A percentile compares a stretch with the other conserved stretches of the same genome.
Conservation (phyloP, 2,797 vertebrate genomes). For the Gorsachius magnificus region DNA sequence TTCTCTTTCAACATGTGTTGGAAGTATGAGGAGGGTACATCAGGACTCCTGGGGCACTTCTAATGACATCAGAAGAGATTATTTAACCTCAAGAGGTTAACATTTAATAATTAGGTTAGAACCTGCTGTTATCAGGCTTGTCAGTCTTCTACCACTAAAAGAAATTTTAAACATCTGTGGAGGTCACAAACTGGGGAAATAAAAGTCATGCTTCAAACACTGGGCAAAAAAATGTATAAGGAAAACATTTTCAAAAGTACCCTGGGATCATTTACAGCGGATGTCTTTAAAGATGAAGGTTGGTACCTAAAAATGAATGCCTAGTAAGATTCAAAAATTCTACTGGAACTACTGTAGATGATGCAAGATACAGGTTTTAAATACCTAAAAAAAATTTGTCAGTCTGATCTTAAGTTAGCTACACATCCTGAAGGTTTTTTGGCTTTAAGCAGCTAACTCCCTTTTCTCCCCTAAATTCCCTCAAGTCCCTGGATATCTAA, state of each 20-base stretch:
- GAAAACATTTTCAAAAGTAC: neutral
- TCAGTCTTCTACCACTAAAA: neutral
- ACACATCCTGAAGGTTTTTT: neutral
- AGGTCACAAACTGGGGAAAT: neutral
- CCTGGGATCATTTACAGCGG: neutral
- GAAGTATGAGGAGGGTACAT: neutral
- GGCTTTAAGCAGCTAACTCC: neutral
- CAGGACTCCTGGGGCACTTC: conserved; percentile 23
- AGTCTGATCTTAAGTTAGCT: neutral
- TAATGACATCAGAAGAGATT: conserved; percentile 11
- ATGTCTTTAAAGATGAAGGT: neutral
- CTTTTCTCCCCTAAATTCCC: neutral
- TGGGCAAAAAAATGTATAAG: neutral
- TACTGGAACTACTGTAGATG: neutral
- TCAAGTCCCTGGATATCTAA: neutral
- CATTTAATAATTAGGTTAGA: conserved; percentile 34
- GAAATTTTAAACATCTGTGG: neutral
- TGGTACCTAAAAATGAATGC: neutral
- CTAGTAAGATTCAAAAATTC: neutral
- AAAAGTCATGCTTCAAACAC: neutral
- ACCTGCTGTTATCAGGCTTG: conserved; percentile 12
- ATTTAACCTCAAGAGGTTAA: conserved; percentile 33
- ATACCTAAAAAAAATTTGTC: neutral
- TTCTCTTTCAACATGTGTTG: conserved; percentile 35
- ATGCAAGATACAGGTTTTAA: neutral